A percentile compares a stretch with the other conserved stretches of the same genome.
Evolutionary conservation across 1,140 invertebrate genomes (phyloP).

Genomic region (Drosophila mauritiana): DNA sequence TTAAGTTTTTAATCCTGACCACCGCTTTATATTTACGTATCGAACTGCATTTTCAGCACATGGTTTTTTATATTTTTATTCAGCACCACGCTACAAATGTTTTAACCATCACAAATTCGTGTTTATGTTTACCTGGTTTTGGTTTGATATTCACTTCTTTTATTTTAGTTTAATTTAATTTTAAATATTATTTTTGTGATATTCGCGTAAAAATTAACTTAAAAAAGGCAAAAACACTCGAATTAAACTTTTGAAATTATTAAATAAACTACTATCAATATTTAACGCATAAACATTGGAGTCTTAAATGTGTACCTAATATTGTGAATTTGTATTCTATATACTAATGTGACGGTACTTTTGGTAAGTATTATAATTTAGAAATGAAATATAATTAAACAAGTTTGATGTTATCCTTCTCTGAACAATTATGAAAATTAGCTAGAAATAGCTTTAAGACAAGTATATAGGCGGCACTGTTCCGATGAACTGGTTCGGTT

Average conservation of each 20-base stretch:
- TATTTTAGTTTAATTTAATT: conserved; percentile 62
- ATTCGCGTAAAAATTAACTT: conserved; percentile 75
- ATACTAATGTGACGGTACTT: too few relatives aligned
- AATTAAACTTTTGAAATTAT: conserved; percentile 80
- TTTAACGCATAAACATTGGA: conserved; percentile 15
- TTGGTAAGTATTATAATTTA: too few relatives aligned
- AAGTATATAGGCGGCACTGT: background rate
- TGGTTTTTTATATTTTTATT: conserved; percentile 33
- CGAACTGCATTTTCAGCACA: conserved; percentile 40
- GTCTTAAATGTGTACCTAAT: background rate
- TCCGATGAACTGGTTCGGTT: conserved; percentile 10
- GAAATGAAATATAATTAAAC: too few relatives aligned
- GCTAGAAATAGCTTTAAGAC: background rate
- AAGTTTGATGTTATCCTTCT: too few relatives aligned
- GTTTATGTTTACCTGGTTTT: conserved; percentile 58
- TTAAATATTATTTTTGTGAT: conserved; percentile 78
- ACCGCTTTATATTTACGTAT: conserved; percentile 53
- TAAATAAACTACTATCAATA: conserved; percentile 73
- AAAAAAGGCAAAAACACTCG: conserved; percentile 74
- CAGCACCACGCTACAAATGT: conserved; percentile 44
- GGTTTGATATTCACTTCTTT: conserved; percentile 64
- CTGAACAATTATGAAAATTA: background rate
- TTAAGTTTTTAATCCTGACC: conserved; percentile 43
- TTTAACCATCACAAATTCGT: conserved; percentile 37
- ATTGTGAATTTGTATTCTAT: too few relatives aligned